Evolutionary conservation across 2,888 invertebrate genomes (phyloP).

Genomic region (Ceriagrion tenellum): DNA sequence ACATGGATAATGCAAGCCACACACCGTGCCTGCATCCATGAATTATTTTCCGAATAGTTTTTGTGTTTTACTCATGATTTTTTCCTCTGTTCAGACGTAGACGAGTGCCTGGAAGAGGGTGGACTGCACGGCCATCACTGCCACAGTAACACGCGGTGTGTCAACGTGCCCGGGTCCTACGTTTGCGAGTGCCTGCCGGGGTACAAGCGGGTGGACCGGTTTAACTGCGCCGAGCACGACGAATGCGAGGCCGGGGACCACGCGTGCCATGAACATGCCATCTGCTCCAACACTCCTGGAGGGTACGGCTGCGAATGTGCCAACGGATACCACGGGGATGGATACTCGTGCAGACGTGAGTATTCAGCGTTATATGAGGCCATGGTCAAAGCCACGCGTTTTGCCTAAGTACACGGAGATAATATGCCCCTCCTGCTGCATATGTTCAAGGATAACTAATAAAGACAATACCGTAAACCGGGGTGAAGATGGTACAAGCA

Average conservation of each 20-base stretch:
- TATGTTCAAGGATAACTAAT: not conserved
- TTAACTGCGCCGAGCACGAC: slow-evolving; percentile 89
- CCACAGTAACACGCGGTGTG: slow-evolving; percentile 89
- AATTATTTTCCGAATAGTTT: no score
- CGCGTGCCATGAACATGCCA: slow-evolving; percentile 87
- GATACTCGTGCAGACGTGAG: slow-evolving; percentile 89
- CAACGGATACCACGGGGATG: slow-evolving; percentile 88
- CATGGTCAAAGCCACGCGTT: not conserved
- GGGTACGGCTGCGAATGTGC: slow-evolving; percentile 88
- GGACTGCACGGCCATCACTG: slow-evolving; percentile 91
- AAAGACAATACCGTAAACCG: no score
- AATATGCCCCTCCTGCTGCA: not conserved
- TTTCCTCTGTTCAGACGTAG: slow-evolving; percentile 83
- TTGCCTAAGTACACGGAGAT: not conserved
- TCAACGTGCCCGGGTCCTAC: slow-evolving; percentile 90
- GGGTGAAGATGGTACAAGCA: no score
- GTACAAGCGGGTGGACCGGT: slow-evolving; percentile 85
- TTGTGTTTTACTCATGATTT: no score
- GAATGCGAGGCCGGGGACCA: slow-evolving; percentile 87
- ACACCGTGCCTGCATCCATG: no score
- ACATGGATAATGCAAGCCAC: no score
- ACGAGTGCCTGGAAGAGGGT: slow-evolving; percentile 90
- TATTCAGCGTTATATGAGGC: slow-evolving; percentile 72
- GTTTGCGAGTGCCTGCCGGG: slow-evolving; percentile 91
- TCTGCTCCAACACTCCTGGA: slow-evolving; percentile 90